Evolutionary conservation across 2,113 vertebrate genomes (phyloP), one percentile per base, ranked within the genome.

Genomic region (Psilopogon haemacephalus): DNA sequence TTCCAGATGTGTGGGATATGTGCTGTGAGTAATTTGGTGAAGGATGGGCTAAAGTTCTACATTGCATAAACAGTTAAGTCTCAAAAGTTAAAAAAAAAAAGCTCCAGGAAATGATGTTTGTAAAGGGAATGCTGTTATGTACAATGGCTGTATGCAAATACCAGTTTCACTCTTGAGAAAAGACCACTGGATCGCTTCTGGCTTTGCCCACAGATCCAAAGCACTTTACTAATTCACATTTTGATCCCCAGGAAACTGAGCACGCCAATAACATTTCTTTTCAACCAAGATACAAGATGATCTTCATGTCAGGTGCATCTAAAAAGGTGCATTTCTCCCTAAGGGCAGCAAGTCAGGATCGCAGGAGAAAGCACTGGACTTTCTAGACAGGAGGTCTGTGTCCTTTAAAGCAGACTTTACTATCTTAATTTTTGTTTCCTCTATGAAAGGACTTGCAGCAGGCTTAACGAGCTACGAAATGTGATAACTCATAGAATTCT

Each of bases 61-160:
- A 37, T 72, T 85, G 46, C 33, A 32, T 86, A 18, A 84, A 18
- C 23, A 48, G 32, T 58, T 46, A 28, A 78, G 21, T 72, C 75
- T 93, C 78, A 64, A 78, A 93, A 84, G 68, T n/a, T n/a, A n/a
- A n/a, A n/a, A n/a, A n/a, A n/a, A n/a, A 64, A 78, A 93, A 84
- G 68, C 32, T 82, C 23, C 40, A 73, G 58, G 37, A 90, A 70
- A 58, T 91, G 65, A 21, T 27, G 7, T 11, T 13, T 50, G 4
- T 8, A 15, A 64, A 12, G 12, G 12, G 11, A 79, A 42, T 50
- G n/a, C 9, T 77, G 7, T 76, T 76, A 30, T 0, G 1, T 27
- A 4, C 27, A 28, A 73, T 35, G 28, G 65, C 35, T n/a, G 11
- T 32, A 42, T 35, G 28, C 37, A 92, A 50, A 76, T 77, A 76